Evolutionary conservation across 2,888 invertebrate species (phyloP).

Genomic region (Tortricodes alternella): DNA sequence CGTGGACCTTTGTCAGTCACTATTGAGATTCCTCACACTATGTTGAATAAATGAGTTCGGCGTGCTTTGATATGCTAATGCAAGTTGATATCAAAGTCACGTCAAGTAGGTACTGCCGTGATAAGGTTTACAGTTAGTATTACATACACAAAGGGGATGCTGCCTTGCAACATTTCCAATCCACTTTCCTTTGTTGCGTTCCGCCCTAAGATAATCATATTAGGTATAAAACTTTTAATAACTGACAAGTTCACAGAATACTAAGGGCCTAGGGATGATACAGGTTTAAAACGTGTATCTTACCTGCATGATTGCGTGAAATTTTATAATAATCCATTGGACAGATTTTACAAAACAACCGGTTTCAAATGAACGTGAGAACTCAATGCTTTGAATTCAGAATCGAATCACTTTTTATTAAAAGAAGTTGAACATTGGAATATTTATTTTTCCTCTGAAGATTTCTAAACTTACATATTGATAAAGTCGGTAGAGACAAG

Average conservation of each 20-base stretch:
- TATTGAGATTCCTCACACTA: slow-evolving; percentile 10
- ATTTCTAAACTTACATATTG: not conserved
- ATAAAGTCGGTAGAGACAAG: not conserved
- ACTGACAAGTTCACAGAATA: slow-evolving; percentile 11
- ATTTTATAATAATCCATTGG: slow-evolving; percentile 7
- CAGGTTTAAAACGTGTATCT: slow-evolving; percentile 18
- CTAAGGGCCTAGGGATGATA: slow-evolving; percentile 15
- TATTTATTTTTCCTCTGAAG: not conserved
- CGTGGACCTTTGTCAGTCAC: slow-evolving; percentile 15
- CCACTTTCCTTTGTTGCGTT: slow-evolving; percentile 4
- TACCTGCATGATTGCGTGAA: slow-evolving; percentile 8
- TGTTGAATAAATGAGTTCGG: slow-evolving; percentile 29
- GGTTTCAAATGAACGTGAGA: slow-evolving; percentile 29
- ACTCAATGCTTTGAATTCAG: slow-evolving; percentile 11
- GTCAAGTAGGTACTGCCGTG: slow-evolving; percentile 10
- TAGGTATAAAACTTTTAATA: slow-evolving; percentile 2
- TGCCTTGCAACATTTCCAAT: slow-evolving; percentile 17
- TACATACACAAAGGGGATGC: not conserved
- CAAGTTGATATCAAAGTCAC: slow-evolving; percentile 29
- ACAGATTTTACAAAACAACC: slow-evolving; percentile 17
- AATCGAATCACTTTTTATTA: slow-evolving; percentile 9
- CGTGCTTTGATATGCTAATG: slow-evolving; percentile 36
- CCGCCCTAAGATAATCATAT: not conserved
- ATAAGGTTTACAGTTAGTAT: slow-evolving; percentile 28
- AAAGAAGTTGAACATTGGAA: not conserved